Evolutionary conservation across 2,888 invertebrate genomes (phyloP).

Genomic region (Campoplex capitator): DNA sequence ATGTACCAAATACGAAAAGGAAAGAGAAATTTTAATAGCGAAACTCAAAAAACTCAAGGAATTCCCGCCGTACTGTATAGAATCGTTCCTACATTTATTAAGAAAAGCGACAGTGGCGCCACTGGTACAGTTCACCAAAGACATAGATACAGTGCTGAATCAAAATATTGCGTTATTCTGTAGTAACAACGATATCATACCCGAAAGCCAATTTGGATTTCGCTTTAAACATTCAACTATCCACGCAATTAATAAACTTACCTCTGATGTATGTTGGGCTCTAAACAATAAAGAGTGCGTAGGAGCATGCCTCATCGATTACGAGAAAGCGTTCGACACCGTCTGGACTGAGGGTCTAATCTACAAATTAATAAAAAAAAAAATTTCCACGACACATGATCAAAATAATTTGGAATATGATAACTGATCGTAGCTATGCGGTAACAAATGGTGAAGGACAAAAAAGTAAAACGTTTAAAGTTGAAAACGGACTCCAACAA

Average conservation of each 20-base stretch:
- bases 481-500: constrained; percentile 68
- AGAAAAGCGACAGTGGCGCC: too few species aligned
- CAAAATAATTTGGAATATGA: constrained; percentile 69
- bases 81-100: too few species aligned
- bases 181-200: constrained; percentile 64
- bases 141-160: constrained; percentile 54
- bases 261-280: constrained; percentile 60
- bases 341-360: constrained; percentile 71
- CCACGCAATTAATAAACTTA: constrained; percentile 37
- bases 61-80: too few species aligned
- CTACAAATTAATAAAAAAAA: constrained; percentile 65
- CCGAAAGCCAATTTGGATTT: constrained; percentile 73
- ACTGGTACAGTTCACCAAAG: too few species aligned
- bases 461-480: constrained; percentile 49
- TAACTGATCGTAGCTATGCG: constrained; percentile 49
- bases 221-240: constrained; percentile 67
- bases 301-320: constrained; percentile 58
- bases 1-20: too few species aligned
- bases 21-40: too few species aligned
- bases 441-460: neutral
- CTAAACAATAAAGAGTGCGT: constrained; percentile 52
- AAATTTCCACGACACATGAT: constrained; percentile 66
- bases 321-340: constrained; percentile 66
- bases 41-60: too few species aligned
- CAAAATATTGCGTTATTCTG: constrained; percentile 51